Conservation (phyloP, 2,888 invertebrate genomes). For the Drosophila algonquin region DNA sequence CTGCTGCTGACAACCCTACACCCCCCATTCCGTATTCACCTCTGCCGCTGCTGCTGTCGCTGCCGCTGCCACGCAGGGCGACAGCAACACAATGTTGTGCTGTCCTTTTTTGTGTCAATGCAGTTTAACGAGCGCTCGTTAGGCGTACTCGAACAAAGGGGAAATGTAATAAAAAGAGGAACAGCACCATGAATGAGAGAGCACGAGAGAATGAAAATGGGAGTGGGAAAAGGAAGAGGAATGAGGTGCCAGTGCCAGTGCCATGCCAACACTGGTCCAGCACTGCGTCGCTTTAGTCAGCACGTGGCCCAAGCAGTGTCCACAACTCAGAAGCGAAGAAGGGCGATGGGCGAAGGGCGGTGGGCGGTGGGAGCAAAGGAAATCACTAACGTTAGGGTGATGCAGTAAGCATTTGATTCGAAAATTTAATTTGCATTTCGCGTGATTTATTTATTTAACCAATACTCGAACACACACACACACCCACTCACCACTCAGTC, state of each 20-base stretch:
- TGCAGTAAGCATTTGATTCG: slow-evolving; percentile 43
- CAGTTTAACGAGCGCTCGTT: slow-evolving; percentile 77
- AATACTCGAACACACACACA: slow-evolving; percentile 21
- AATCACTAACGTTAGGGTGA: slow-evolving; percentile 31
- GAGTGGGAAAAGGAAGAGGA: neutral
- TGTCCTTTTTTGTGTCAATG: slow-evolving; percentile 70
- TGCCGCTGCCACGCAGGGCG: neutral
- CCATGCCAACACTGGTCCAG: neutral
- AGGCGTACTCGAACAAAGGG: slow-evolving; percentile 63
- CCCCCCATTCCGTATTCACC: neutral
- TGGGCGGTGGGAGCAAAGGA: slow-evolving; percentile 14
- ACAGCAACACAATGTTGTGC: slow-evolving; percentile 61
- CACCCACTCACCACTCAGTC: slow-evolving; percentile 2
- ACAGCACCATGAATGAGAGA: slow-evolving; percentile 1
- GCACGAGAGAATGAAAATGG: neutral
- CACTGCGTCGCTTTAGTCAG: neutral
- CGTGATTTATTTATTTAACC: slow-evolving; percentile 41
- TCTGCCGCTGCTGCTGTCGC: neutral
- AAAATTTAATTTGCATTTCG: slow-evolving; percentile 55
- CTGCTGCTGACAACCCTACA: slow-evolving; percentile 28
- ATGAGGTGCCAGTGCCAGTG: slow-evolving; percentile 13
- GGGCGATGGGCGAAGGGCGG: too few relatives aligned
- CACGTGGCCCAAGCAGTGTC: slow-evolving; percentile 1
- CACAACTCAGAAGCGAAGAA: neutral
- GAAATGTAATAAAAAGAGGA: slow-evolving; percentile 65